Percentiles rank a stretch among this genome's conserved stretches.
phyloP scores from a whole-genome alignment of 2,113 vertebrate genomes.

The Gorsachius goisagi region DNA sequence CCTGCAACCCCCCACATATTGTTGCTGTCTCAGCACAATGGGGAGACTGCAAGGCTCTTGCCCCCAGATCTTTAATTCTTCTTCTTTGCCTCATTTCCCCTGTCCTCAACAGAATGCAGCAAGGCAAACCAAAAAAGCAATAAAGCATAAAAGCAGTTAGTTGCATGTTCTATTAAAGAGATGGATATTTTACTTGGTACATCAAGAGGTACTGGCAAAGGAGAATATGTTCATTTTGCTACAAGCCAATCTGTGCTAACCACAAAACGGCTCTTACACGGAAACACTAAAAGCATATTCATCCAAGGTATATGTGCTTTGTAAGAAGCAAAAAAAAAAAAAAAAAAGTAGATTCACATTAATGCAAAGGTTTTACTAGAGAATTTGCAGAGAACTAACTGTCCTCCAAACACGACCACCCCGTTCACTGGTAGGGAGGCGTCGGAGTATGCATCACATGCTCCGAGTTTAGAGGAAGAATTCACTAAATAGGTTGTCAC shows the following conservation, averaged over 20 bases:
- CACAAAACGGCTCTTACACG: background rate
- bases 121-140: background rate
- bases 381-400: background rate
- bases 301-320: background rate
- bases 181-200: background rate
- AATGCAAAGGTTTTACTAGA: background rate
- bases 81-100: background rate
- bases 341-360: background rate
- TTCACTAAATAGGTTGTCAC: background rate
- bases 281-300: background rate
- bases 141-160: background rate
- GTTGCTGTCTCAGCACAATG: rapidly evolving
- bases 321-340: background rate
- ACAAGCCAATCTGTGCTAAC: background rate
- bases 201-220: background rate
- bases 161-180: background rate
- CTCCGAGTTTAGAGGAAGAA: background rate
- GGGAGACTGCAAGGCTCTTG: background rate
- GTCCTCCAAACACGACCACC: background rate
- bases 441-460: background rate
- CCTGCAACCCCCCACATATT: background rate
- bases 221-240: background rate
- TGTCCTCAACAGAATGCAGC: background rate
- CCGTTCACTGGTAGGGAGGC: background rate
- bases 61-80: background rate